A percentile compares a stretch with the other conserved stretches of the same genome.
phyloP scores from a whole-genome alignment of 2,113 vertebrate species.

The Gavia stellata region DNA sequence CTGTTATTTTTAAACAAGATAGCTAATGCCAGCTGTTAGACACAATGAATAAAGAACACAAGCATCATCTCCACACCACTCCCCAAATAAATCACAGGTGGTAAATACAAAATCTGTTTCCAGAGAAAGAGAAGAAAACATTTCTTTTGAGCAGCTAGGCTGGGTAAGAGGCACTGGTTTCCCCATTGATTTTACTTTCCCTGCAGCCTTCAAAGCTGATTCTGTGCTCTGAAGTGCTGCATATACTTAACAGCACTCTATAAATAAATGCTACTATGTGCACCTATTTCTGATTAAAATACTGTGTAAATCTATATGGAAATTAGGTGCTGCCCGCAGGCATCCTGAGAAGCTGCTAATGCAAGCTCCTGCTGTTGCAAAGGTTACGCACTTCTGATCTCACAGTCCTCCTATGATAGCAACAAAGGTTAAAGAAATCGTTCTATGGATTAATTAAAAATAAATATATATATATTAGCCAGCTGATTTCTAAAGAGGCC shows the following conservation, averaged over 20 bases:
- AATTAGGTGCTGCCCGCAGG: conserved; percentile 42
- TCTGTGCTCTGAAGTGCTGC: background rate
- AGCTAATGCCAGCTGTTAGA: background rate
- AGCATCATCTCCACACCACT: background rate
- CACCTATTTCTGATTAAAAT: conserved; percentile 52
- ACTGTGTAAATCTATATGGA: conserved; percentile 32
- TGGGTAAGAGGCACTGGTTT: background rate
- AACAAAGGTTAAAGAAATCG: background rate
- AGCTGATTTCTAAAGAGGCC: background rate
- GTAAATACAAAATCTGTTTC: background rate
- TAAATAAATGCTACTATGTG: conserved; percentile 41
- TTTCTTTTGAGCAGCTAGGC: background rate
- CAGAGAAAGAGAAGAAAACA: background rate
- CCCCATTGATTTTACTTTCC: background rate
- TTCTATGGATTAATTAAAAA: conserved; percentile 15
- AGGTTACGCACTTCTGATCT: background rate
- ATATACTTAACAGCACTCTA: conserved; percentile 5
- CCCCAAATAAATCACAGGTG: background rate
- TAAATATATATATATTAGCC: background rate
- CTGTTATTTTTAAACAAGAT: background rate
- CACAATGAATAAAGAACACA: background rate
- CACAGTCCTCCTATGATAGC: background rate
- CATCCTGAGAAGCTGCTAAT: background rate
- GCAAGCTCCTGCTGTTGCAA: conserved; percentile 1
- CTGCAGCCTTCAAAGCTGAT: background rate